Base-by-base conservation (phyloP, 35 echinoderm and acorn worm species). In the Acanthaster planci region DNA sequence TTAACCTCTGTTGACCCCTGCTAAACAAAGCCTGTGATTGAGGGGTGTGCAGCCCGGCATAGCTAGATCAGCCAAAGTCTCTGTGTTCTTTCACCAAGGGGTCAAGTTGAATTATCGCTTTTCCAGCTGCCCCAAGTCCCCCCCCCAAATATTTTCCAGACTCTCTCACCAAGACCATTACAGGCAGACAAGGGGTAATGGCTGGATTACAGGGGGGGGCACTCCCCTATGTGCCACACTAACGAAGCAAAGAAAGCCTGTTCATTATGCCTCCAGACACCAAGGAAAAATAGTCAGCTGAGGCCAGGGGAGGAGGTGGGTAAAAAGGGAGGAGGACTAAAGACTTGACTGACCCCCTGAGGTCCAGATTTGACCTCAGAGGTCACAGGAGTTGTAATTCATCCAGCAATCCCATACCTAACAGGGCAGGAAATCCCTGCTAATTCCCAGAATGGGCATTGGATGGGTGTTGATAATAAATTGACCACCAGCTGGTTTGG, bases 351-450 rank as follows among this genome's bases (percentile, higher is more conserved):
- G 64, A 72, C 64, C 64, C 64, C 29, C 26, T 31, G 64, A 26
- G 64, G 64, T 72, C 64, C 22, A 26, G 64, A 29, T 26, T 72
- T 72, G 64, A 72, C 64, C 64, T 72, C 29, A 72, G 64, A 72
- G 64, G 64, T 72, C 64, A 72, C 26, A 72, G 7, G 23, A 21
- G 64, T 14, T 72, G 64, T 34, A 72, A 72, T 72, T 72, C 30
- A 72, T 72, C 64, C 30, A 14, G 18, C 21, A 29, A 26, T 27
- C 7, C 9, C 14, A 12, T 47, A 47, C 42, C 42, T 12, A 47
- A 47, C 42, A 47, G 42, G 4, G 4, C 42, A 47, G 4, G 4
- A 47, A 47, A 47, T 47, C 42, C 42, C 42, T 9, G 30, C 26
- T 72, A 72, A 72, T 72, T 26, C 64, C 26, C 64, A 19, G 23